These are phyloP conservation scores for Rhagonycha lutea DNA, from an alignment of 2,888 invertebrate species.

Conservation along the genomic window DNA sequence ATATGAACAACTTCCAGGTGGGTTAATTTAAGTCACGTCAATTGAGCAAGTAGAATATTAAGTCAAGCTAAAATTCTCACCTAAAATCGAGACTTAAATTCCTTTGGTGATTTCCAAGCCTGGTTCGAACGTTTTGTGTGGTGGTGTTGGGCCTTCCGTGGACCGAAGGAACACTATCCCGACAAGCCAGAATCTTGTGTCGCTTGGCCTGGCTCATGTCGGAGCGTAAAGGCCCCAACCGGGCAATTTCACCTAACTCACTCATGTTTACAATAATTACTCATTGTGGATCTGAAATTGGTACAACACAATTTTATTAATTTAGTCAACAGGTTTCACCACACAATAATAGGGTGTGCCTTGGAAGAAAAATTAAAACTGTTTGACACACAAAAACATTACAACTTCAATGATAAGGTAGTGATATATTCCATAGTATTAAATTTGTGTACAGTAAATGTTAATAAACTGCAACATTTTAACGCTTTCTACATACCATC, in stretches of 20 bases:
- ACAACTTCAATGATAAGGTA: not conserved
- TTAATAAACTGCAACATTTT: not conserved
- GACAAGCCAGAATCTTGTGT: conserved; percentile 47
- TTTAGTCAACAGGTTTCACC: not conserved
- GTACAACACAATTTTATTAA: not conserved
- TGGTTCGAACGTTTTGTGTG: conserved; percentile 56
- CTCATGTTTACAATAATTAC: conserved; percentile 10
- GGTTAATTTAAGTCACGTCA: not conserved
- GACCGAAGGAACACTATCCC: conserved; percentile 58
- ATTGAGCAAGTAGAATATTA: not conserved
- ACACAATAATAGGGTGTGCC: not conserved
- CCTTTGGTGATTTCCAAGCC: conserved; percentile 76
- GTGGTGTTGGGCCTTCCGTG: conserved; percentile 60
- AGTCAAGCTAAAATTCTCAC: conserved; percentile 56
- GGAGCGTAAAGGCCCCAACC: conserved; percentile 34
- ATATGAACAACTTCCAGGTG: not conserved
- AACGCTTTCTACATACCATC: conserved; percentile 26
- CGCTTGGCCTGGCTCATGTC: conserved; percentile 45
- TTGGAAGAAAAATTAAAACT: not conserved
- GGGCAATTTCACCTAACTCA: conserved; percentile 42
- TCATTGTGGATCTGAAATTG: conserved; percentile 8
- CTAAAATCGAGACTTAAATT: conserved; percentile 89
- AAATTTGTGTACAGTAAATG: not conserved
- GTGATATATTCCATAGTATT: not conserved
- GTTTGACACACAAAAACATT: not conserved